These are phyloP conservation scores for Typhlomys cinereus DNA, from an alignment of 2,113 vertebrate species.

Conservation along the genomic window DNA sequence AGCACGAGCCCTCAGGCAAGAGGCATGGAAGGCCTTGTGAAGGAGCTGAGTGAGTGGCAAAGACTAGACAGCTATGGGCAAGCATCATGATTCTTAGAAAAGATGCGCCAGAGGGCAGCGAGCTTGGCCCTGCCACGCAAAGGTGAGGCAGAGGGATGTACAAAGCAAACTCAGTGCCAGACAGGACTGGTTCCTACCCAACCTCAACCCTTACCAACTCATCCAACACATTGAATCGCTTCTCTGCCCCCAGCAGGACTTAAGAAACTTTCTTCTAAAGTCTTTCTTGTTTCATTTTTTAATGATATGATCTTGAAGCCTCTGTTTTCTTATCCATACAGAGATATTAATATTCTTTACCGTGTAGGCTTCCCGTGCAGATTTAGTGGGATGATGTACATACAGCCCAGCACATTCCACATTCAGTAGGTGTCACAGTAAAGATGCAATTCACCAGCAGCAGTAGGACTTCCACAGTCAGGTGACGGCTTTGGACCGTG, in stretches of 20 bases:
- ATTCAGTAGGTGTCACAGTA: neutral
- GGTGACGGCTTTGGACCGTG: neutral
- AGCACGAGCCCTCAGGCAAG: neutral
- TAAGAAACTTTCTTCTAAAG: neutral
- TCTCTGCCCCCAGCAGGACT: neutral
- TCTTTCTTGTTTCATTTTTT: neutral
- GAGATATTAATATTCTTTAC: neutral
- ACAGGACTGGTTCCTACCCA: neutral
- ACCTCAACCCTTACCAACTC: neutral
- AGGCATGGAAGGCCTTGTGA: neutral
- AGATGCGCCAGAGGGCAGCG: neutral
- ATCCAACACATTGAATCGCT: neutral
- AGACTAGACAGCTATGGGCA: neutral
- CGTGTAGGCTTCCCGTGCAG: neutral
- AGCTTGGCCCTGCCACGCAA: neutral
- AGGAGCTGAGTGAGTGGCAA: neutral
- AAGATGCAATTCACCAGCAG: neutral
- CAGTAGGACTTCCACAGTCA: neutral
- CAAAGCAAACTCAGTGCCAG: neutral
- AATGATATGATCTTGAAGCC: neutral
- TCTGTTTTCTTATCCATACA: slow-evolving; percentile 32
- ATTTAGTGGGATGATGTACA: neutral
- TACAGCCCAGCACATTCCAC: neutral
- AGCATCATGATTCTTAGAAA: slow-evolving; percentile 2
- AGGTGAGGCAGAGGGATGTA: neutral